phyloP scores from a whole-genome alignment of 30 jellyfish, hydroid and myxozoan genomes.

The Hydra vulgaris region DNA sequence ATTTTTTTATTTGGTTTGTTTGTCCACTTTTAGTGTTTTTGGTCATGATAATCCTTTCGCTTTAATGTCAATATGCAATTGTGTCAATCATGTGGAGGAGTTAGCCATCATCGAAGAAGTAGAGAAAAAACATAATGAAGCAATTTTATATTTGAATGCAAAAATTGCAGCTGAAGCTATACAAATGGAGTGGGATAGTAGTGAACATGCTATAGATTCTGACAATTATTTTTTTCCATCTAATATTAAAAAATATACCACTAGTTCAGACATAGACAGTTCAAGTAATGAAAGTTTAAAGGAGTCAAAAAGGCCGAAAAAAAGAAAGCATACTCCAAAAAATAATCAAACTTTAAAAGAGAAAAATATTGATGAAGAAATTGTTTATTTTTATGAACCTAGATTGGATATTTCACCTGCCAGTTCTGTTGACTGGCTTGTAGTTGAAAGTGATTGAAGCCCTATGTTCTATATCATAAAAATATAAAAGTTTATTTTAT shows the following conservation, averaged over 20 bases:
- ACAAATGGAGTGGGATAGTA: background rate
- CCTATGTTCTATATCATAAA: too few species aligned
- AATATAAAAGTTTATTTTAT: too few species aligned
- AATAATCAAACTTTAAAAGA: background rate
- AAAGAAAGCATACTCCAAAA: background rate
- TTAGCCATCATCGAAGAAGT: background rate
- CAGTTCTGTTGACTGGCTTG: too few species aligned
- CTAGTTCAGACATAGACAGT: background rate
- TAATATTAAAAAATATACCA: background rate
- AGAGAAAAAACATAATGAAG: background rate
- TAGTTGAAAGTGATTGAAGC: too few species aligned
- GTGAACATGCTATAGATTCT: background rate
- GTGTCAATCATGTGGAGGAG: background rate
- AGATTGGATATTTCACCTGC: background rate
- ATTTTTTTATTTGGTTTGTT: slow-evolving; percentile 2
- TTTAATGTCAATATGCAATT: background rate
- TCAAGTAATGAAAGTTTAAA: background rate
- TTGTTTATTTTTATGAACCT: background rate
- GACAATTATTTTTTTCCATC: background rate
- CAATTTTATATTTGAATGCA: slow-evolving; percentile 9
- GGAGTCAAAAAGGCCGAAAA: background rate
- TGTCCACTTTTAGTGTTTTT: slow-evolving; percentile 4
- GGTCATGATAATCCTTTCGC: background rate
- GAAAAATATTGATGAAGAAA: background rate
- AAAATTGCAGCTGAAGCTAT: background rate